Conservation (phyloP, 2,888 invertebrate species). For the Drymonia ruficornis region DNA sequence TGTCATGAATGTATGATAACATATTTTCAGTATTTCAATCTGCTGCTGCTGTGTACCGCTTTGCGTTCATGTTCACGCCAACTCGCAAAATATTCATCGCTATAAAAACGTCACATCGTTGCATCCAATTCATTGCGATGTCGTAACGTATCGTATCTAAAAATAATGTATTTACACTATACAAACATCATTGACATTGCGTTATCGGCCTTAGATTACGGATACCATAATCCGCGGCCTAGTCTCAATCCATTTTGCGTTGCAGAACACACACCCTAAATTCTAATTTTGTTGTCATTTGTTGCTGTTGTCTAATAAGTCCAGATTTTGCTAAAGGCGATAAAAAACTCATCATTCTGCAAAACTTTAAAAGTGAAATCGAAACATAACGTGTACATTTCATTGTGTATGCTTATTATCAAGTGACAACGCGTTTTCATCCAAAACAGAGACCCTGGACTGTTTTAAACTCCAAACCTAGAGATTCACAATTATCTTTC, state of each 20-base stretch:
- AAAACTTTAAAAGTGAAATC: no score
- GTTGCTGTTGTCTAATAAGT: no score
- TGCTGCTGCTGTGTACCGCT: not conserved
- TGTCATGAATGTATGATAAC: no score
- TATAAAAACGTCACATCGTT: not conserved
- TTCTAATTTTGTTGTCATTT: not conserved
- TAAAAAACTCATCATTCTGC: no score
- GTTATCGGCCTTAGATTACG: slow-evolving; percentile 7
- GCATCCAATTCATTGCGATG: slow-evolving; percentile 1
- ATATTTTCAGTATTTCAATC: no score
- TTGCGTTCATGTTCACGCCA: not conserved
- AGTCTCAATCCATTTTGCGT: not conserved
- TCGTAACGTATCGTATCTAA: not conserved
- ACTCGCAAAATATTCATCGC: not conserved
- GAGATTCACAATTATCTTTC: not conserved
- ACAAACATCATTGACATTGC: slow-evolving; percentile 7
- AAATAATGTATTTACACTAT: not conserved
- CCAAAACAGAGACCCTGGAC: no score
- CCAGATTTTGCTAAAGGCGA: no score
- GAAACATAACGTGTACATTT: no score
- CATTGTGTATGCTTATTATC: no score
- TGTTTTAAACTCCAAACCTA: no score
- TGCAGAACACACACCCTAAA: not conserved
- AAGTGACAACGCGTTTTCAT: no score
- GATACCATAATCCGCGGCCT: slow-evolving; percentile 1